phyloP scores from a whole-genome alignment of 2,888 invertebrate species.

The Oxyteleia sp. region DNA sequence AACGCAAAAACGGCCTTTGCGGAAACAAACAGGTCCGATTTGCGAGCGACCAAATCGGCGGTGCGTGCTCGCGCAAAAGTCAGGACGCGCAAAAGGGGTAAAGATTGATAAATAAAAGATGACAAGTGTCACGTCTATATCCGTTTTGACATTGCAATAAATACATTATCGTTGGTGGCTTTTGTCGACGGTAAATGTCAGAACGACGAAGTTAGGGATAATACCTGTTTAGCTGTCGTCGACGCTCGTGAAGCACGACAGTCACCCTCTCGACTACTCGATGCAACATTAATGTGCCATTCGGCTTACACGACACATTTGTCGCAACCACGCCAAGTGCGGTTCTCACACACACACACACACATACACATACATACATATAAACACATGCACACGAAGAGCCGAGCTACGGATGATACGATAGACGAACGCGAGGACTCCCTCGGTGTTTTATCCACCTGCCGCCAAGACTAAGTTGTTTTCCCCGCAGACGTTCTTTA shows the following conservation, averaged over 20 bases:
- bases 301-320: conserved; percentile 78
- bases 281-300: conserved; percentile 84
- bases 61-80: background rate
- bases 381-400: no score
- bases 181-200: conserved; percentile 66
- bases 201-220: conserved; percentile 75
- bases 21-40: background rate
- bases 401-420: conserved; percentile 42
- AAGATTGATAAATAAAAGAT: conserved; percentile 64
- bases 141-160: conserved; percentile 69
- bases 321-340: conserved; percentile 64
- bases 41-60: background rate
- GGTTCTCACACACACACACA: conserved; percentile 38
- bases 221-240: conserved; percentile 80
- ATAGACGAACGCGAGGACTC: conserved; percentile 51
- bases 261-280: conserved; percentile 75
- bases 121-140: conserved; percentile 60
- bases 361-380: no score
- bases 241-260: conserved; percentile 75
- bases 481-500: conserved; percentile 68
- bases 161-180: conserved; percentile 69
- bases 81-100: conserved; percentile 28
- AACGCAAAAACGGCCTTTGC: no score
- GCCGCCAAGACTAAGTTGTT: conserved; percentile 56
- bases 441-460: conserved; percentile 69